Evolutionary conservation across 2,113 vertebrate genomes (phyloP).

Genomic region (Ramphastos sulfuratus): DNA sequence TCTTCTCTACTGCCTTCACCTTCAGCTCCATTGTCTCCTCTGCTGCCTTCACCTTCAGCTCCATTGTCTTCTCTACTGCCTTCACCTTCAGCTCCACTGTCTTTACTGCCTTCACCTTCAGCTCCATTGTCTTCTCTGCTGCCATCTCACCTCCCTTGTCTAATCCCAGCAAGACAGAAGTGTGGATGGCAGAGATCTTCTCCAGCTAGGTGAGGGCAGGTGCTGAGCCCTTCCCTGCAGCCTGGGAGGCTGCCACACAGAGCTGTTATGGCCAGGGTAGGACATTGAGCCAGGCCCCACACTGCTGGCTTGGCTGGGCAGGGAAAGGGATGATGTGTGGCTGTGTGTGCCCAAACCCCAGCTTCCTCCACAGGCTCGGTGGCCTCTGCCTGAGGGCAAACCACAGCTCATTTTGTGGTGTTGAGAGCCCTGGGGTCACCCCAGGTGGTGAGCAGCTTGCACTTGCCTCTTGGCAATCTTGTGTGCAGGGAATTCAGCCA

Average conservation of each 20-base stretch:
- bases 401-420: not conserved
- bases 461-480: accelerated
- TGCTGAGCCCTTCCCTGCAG: not conserved
- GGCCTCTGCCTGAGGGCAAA: not conserved
- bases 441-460: not conserved
- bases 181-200: not conserved
- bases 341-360: not conserved
- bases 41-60: no score
- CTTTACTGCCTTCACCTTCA: no score
- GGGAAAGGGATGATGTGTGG: not conserved
- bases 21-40: no score
- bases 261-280: not conserved
- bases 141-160: not conserved
- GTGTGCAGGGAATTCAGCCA: not conserved
- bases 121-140: not conserved
- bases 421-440: not conserved
- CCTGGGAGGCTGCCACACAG: not conserved
- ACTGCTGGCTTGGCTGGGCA: not conserved
- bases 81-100: no score
- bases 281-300: accelerated
- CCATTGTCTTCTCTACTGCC: no score
- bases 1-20: no score
- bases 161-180: not conserved
- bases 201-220: not conserved
- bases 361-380: not conserved